phyloP scores from a whole-genome alignment of 30 jellyfish, hydroid and myxozoan species.

The Aurelia sp. region DNA sequence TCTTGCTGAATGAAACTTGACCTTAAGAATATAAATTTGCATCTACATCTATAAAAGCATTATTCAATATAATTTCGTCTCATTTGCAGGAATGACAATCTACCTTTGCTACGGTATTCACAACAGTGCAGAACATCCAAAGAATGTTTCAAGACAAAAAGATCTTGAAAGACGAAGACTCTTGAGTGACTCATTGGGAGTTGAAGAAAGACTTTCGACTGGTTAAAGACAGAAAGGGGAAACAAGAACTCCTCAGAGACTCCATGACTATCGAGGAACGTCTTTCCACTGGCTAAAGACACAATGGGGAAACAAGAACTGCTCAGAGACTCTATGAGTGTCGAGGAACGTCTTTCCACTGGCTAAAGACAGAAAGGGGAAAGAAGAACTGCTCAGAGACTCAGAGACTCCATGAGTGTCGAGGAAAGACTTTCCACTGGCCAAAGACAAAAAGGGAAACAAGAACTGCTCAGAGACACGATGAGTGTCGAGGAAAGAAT shows the following conservation, averaged over 20 bases:
- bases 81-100: slow-evolving; percentile 82
- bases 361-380: neutral
- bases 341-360: neutral
- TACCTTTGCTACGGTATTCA: slow-evolving; percentile 93
- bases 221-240: neutral
- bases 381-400: neutral
- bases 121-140: slow-evolving; percentile 91
- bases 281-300: no score
- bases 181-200: slow-evolving; percentile 38
- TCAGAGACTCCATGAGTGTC: neutral
- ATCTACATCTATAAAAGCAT: no score
- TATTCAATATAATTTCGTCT: neutral
- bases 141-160: slow-evolving; percentile 26
- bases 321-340: neutral
- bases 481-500: no score
- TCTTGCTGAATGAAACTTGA: no score
- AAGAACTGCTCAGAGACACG: neutral
- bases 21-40: no score
- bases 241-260: neutral
- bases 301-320: neutral
- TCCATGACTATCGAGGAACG: no score
- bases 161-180: slow-evolving; percentile 24
- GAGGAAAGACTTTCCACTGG: no score
- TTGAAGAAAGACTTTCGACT: slow-evolving; percentile 51
- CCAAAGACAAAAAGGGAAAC: neutral